Evolutionary conservation across 2,113 vertebrate genomes (phyloP).

Genomic region (Leucopsar rothschildi): DNA sequence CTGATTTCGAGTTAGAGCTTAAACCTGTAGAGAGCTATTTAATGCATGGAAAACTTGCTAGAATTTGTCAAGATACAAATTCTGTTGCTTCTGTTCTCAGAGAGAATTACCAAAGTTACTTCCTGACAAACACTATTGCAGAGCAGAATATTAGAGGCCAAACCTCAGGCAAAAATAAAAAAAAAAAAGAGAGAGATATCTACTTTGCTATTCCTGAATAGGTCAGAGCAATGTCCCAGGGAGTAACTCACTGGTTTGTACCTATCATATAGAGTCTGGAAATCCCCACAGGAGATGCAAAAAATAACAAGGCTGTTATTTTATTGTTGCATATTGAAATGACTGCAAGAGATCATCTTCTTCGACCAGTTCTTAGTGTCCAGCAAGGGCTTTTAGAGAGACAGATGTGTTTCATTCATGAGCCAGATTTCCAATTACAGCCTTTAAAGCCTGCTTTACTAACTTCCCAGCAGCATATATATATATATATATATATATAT

Average conservation of each 20-base stretch:
- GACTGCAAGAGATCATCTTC: not conserved
- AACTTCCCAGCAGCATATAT: not conserved
- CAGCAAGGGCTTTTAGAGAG: not conserved
- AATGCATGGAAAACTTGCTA: not conserved
- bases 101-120: not conserved
- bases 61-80: not conserved
- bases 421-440: not conserved
- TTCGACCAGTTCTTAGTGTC: not conserved
- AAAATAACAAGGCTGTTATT: not conserved
- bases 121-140: not conserved
- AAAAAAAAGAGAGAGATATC: no score
- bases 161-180: not conserved
- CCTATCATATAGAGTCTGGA: not conserved
- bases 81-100: not conserved
- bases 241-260: not conserved
- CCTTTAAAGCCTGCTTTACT: not conserved
- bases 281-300: not conserved
- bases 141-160: not conserved
- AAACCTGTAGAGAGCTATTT: not conserved
- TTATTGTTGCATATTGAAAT: not conserved
- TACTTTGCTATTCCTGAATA: not conserved
- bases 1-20: not conserved
- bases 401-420: not conserved
- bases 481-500: no score
- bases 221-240: fast-evolving